These are phyloP conservation scores for Erythrocercus mccallii DNA, from an alignment of 2,113 vertebrate genomes.

Conservation along the genomic window DNA sequence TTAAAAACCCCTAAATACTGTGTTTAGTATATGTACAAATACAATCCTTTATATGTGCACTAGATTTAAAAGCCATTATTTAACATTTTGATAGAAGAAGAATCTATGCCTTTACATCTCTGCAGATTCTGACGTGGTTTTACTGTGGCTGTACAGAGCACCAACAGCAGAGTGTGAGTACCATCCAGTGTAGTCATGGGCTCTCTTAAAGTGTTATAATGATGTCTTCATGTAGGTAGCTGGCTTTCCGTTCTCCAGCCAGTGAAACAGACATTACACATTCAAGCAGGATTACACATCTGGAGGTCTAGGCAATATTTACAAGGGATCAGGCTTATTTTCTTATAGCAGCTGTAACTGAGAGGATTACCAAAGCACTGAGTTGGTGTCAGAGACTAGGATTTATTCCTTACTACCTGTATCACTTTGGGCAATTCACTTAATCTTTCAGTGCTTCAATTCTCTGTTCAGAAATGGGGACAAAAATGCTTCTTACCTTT, in stretches of 20 bases:
- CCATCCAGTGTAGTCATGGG: background rate
- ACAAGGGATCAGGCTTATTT: constrained; percentile 7
- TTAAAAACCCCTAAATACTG: background rate
- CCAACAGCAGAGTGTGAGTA: background rate
- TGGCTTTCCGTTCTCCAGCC: background rate
- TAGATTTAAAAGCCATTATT: background rate
- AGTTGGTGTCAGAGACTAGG: constrained; percentile 9
- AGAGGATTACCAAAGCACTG: constrained; percentile 31
- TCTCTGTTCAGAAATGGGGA: background rate
- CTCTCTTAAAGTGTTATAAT: background rate
- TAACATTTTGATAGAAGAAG: background rate
- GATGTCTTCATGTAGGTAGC: background rate
- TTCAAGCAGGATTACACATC: constrained; percentile 13
- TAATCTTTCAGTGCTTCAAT: background rate
- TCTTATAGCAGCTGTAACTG: background rate
- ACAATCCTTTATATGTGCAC: background rate
- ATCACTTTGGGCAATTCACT: background rate
- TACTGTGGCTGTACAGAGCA: background rate
- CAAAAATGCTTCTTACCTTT: background rate
- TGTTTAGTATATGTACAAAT: background rate
- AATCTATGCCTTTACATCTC: background rate
- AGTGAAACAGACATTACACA: background rate
- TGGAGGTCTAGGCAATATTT: constrained; percentile 9
- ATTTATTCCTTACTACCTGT: constrained; percentile 18
- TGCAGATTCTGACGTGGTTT: background rate